Base-by-base conservation (phyloP, 2,888 invertebrate genomes). In the Archaeoteleia sp. region DNA sequence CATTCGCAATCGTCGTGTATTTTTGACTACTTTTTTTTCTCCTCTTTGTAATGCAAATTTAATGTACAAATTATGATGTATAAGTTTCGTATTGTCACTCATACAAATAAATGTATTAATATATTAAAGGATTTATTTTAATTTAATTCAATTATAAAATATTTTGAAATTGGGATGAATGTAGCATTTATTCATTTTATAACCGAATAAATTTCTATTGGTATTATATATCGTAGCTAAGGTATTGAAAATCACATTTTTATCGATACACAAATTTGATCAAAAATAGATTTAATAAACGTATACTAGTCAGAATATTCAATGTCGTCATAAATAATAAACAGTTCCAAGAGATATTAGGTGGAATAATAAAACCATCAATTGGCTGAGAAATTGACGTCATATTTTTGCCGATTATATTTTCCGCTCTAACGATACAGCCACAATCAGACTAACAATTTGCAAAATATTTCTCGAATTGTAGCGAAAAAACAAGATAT, bases 31-130 rank as follows among this genome's bases (percentile, higher is more conserved):
- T 54, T 49, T 54, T 53, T 48, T 37, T 37, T 46, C 25, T 29
- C 10, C n/a, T 4, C 13, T 58, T 68, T 68, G 23, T 68, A 12
- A 63, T 68, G 67, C 49, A 54, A 63, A 68, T 68, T 34, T 54
- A 58, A 68, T 63, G 29, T 51, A 48, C 23, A 40, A 53, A 43
- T 57, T 53, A 54, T 45, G 49, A 63, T 43, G n/a, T 43, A 43
- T 55, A 29, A 29, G 29, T 29, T 29, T 29, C 29, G 7, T 7
- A 23, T 23, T 23, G 23, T 5, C 23, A 5, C n/a, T 20, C 8
- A 35, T 30, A 40, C 20, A 30, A 37, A 29, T 34, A 8, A 3
- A 23, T 7, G 30, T 8, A 7, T 6, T 45, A 46, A 57, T 37
- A 43, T 35, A 25, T 45, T n/a, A 29, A 6, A 29, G 9, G 29